Base-by-base conservation (phyloP, 2,888 invertebrate genomes). In the Caenorhabditis uteleia region DNA sequence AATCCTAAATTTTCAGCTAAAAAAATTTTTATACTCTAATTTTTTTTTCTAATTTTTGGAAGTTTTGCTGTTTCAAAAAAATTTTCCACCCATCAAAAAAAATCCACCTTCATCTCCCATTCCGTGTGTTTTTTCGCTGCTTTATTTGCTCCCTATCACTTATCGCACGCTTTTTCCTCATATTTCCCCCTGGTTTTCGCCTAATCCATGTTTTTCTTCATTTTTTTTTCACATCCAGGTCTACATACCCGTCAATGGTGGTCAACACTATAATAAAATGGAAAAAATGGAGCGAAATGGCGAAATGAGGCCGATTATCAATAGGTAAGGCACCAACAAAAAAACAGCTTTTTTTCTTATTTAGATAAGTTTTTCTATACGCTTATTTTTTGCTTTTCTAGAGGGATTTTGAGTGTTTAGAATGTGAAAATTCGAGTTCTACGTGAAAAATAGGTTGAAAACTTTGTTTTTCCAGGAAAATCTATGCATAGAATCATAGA, bases 201-300 rank as follows among this genome's bases (percentile, higher is more conserved):
- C 38, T 54, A 38, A 20, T 21, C n/a, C 40, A 25, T 36, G n/a
- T 26, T 25, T 25, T 25, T 38, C 14, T 27, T 26, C 42, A 26
- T 33, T 47, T 23, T 10, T 42, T 51, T 43, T 43, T 43, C 18
- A n/a, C 27, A 3, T 60, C 39, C 38, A 62, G 62, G 62, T 62
- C 14, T 62, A 62, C 48, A 53, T 62, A 26, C 62, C 62, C 3
- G 48, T 62, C 43, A 57, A 56, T 40, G 51, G 43, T 36, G 25
- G 26, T 26, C 34, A n/a, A n/a, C n/a, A n/a, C n/a, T n/a, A n/a
- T n/a, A n/a, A n/a, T n/a, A n/a, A n/a, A n/a, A n/a, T n/a, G n/a
- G 36, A 1, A 31, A 36, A 23, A 23, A 40, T 33, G 21, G 38
- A 50, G 46, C 38, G 48, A 43, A 25, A 43, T 29, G 14, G 47